phyloP scores from a whole-genome alignment of 2,797 vertebrate genomes.

The Ctenopoma multispine region DNA sequence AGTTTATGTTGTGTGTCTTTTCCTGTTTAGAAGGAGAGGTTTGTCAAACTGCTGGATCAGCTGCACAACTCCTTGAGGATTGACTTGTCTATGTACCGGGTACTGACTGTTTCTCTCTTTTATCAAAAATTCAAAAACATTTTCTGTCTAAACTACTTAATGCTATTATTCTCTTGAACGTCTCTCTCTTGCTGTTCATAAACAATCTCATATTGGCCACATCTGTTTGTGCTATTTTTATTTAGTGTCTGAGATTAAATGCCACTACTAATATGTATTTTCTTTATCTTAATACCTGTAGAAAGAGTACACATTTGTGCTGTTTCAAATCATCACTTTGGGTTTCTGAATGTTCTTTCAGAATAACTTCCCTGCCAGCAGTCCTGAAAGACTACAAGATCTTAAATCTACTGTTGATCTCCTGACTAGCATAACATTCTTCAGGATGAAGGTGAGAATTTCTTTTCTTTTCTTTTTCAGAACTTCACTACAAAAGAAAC shows the following conservation, averaged over 20 bases:
- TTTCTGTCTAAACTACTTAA: conserved; percentile 5
- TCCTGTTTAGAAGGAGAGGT: conserved; percentile 94
- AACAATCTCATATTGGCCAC: not conserved
- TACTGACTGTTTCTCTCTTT: conserved; percentile 67
- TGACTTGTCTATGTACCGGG: conserved; percentile 98
- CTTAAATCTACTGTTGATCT: conserved; percentile 98
- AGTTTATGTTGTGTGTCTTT: conserved; percentile 80
- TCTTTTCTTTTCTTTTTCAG: conserved; percentile 2
- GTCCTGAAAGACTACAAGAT: conserved; percentile 95
- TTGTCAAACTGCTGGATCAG: conserved; percentile 97
- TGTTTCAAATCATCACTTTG: conserved; percentile 1
- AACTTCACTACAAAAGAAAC: conserved; percentile 20
- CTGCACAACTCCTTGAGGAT: conserved; percentile 97
- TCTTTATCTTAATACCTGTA: not conserved
- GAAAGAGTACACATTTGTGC: not conserved
- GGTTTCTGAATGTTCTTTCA: conserved; percentile 62
- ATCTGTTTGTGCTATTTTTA: conserved; percentile 20
- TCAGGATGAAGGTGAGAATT: conserved; percentile 93
- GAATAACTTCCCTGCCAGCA: conserved; percentile 99
- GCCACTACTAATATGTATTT: not conserved
- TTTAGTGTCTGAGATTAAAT: conserved; percentile 7
- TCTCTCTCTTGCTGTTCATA: not conserved
- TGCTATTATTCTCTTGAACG: conserved; percentile 5
- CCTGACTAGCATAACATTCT: conserved; percentile 98
- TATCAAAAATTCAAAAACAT: not conserved